Evolutionary conservation across 2,113 vertebrate species (phyloP), one percentile per base, ranked within the genome.

Genomic region (Cariama cristata): DNA sequence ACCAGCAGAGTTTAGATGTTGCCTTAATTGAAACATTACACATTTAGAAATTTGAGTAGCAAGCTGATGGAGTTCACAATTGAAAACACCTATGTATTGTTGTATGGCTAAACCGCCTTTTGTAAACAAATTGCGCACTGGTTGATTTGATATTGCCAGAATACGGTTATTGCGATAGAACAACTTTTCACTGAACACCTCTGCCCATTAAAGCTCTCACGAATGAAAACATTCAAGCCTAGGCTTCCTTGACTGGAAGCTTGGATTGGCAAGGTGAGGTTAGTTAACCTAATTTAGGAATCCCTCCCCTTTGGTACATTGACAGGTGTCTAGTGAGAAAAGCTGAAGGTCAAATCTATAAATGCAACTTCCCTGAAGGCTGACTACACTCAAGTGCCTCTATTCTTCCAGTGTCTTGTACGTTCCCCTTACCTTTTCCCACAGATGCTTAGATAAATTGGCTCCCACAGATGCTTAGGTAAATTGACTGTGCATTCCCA

Each of bases 231-330:
- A 40, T 72, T 93, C 26, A 86, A 74, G 84, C 42, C 3, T n/a
- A 21, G 21, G 9, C 58, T 96, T 87, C 66, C 44, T 58, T 84
- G 38, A 30, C 44, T 79, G 56, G 64, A 91, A 85, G 27, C 30
- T 68, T 91, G 71, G 77, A 52, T 79, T 82, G 38, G 27, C n/a
- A 74, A 93, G 8, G 35, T 10, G 8, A 67, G 33, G 40, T 79
- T 90, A 84, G 85, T 75, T 93, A 85, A 63, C 42, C 66, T 81
- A 38, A 81, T 90, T 91, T 76, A 92, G 69, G 66, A 85, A 76
- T 82, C 11, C 9, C 33, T 79, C 40, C 53, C 13, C 40, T 89
- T 82, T 81, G 33, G 42, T 91, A 56, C 52, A 58, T 11, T 93
- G 56, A 42, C 8, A 28, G 28, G 15, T 72, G 44, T 87, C 80